Percentiles rank a stretch among this genome's conserved stretches.
Evolutionary conservation across 1,140 invertebrate species (phyloP).

Genomic region (Daktulosphaira vitifoliae): DNA sequence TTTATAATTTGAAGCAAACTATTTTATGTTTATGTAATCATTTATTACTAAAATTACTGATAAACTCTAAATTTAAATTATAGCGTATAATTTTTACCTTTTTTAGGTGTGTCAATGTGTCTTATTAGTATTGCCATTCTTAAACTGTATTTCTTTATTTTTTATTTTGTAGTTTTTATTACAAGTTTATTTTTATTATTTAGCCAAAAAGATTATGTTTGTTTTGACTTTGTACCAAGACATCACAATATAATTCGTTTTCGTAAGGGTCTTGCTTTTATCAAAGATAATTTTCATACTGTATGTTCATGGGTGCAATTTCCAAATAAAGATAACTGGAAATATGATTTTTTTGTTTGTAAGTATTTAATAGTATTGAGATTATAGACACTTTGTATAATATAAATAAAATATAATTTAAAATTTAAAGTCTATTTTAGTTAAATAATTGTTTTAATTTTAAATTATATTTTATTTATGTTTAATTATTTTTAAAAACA

Average conservation of each 20-base stretch:
- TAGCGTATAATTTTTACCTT: no score
- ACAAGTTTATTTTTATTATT: slow-evolving; percentile 41
- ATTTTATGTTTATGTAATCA: no score
- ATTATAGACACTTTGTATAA: no score
- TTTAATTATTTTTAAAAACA: background rate
- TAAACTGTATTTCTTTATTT: no score
- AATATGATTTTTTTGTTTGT: slow-evolving; percentile 76
- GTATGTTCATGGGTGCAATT: slow-evolving; percentile 93
- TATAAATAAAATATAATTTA: no score
- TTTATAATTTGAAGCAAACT: no score
- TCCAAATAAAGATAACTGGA: slow-evolving; percentile 72
- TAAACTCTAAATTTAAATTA: no score
- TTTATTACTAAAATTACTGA: no score
- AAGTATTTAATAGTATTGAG: slow-evolving; percentile 37
- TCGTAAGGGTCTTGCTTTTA: slow-evolving; percentile 79
- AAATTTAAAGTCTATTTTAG: background rate
- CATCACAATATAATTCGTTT: slow-evolving; percentile 95
- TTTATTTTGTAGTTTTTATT: no score
- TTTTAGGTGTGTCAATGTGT: no score
- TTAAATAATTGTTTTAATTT: slow-evolving; percentile 25
- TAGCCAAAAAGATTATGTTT: slow-evolving; percentile 94
- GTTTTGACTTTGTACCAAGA: slow-evolving; percentile 89
- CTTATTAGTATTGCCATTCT: no score
- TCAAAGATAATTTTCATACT: slow-evolving; percentile 79
- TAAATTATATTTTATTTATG: background rate